Conservation (phyloP, 1,140 invertebrate species). For the Bombus fervidus region DNA sequence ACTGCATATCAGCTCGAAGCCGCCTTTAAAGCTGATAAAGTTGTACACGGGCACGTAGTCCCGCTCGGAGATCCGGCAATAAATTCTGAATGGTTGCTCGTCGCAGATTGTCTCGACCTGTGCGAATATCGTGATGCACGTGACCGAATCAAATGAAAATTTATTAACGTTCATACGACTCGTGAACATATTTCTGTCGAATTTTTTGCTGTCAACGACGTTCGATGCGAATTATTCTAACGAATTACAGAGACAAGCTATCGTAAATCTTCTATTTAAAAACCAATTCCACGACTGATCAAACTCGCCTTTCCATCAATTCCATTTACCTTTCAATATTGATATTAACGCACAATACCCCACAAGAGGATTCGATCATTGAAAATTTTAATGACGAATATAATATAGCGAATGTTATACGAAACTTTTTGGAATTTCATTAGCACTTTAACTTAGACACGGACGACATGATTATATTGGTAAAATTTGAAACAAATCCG, state of each 20-base stretch:
- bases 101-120: conserved; percentile 55
- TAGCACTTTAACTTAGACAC: too few species aligned
- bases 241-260: background rate
- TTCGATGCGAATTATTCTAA: background rate
- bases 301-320: background rate
- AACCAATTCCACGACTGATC: background rate
- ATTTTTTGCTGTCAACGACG: background rate
- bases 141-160: background rate
- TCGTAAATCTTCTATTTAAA: background rate
- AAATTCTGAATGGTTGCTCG: conserved; percentile 59
- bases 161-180: background rate
- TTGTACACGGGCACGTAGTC: conserved; percentile 58
- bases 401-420: too few species aligned
- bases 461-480: too few species aligned
- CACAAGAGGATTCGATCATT: too few species aligned
- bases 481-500: too few species aligned
- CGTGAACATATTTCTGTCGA: background rate
- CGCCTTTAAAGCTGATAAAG: conserved; percentile 64
- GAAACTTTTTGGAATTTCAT: too few species aligned
- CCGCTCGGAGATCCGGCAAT: conserved; percentile 58
- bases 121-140: background rate
- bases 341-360: too few species aligned
- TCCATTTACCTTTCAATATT: background rate
- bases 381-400: too few species aligned
- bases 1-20: conserved; percentile 58